Evolutionary conservation across 2,113 vertebrate species (phyloP).

Genomic region (Atrichornis clamosus): DNA sequence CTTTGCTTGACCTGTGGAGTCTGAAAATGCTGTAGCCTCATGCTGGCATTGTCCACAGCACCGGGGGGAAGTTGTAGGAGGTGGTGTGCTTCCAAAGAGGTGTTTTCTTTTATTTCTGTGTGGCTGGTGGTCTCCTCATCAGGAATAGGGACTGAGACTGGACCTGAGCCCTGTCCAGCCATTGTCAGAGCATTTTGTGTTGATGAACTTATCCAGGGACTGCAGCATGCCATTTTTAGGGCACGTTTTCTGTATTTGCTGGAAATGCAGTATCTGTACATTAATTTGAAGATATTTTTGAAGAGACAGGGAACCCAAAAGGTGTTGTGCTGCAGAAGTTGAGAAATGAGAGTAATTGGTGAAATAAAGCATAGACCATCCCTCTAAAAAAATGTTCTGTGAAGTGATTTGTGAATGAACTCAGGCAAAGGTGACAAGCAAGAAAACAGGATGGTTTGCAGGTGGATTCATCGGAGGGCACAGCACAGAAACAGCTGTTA

Average conservation of each 20-base stretch:
- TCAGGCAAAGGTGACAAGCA: neutral
- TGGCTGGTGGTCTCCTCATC: neutral
- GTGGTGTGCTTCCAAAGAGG: neutral
- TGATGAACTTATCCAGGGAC: neutral
- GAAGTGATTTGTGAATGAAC: neutral
- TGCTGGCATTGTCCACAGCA: neutral
- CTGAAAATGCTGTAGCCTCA: neutral
- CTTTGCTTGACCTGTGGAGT: neutral
- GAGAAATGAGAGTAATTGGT: neutral
- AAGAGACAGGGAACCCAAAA: accelerated
- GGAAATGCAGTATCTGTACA: neutral
- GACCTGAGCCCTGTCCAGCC: neutral
- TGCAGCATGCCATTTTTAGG: neutral
- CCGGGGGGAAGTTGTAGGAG: neutral
- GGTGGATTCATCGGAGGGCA: neutral
- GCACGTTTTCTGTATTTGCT: neutral
- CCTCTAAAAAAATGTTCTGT: neutral
- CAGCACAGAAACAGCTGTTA: neutral
- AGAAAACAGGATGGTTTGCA: neutral
- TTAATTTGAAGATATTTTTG: neutral
- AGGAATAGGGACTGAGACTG: neutral
- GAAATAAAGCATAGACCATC: neutral
- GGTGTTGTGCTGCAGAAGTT: neutral
- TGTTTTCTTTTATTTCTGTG: neutral
- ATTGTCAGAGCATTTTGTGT: neutral